Evolutionary conservation across 2,888 invertebrate species (phyloP).

Genomic region (Diloba caeruleocephala): DNA sequence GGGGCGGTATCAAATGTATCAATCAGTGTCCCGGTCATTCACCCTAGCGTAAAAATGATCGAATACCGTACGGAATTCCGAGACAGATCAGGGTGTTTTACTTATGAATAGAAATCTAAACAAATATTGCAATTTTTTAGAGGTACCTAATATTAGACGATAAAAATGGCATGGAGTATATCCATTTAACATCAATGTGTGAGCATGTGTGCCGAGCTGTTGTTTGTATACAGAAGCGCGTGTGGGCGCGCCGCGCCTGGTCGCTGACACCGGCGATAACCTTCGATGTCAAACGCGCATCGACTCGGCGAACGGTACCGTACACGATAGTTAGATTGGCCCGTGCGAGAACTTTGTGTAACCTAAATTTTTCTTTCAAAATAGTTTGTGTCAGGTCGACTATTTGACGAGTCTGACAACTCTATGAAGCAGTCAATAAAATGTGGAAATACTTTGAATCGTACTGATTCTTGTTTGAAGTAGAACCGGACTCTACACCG

Average conservation of each 20-base stretch:
- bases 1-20: too few relatives aligned
- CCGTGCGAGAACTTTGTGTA: conserved; percentile 29
- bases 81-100: too few relatives aligned
- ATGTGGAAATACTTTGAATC: conserved; percentile 13
- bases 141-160: too few relatives aligned
- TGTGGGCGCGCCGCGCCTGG: conserved; percentile 83
- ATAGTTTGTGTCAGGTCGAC: neutral
- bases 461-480: conserved; percentile 30
- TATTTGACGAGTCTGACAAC: neutral
- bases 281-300: conserved; percentile 84
- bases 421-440: neutral
- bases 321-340: conserved; percentile 52
- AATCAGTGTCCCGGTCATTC: too few relatives aligned
- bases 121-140: too few relatives aligned
- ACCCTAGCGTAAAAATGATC: too few relatives aligned
- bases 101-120: too few relatives aligned
- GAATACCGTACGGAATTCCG: too few relatives aligned
- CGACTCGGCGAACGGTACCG: conserved; percentile 70
- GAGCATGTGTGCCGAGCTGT: conserved; percentile 63
- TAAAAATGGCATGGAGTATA: too few relatives aligned
- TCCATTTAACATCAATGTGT: conserved; percentile 37
- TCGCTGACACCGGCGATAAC: conserved; percentile 87
- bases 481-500: conserved; percentile 50
- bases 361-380: conserved; percentile 19
- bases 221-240: conserved; percentile 83